Base-by-base conservation (phyloP, 2,888 invertebrate genomes). In the Patella depressa region DNA sequence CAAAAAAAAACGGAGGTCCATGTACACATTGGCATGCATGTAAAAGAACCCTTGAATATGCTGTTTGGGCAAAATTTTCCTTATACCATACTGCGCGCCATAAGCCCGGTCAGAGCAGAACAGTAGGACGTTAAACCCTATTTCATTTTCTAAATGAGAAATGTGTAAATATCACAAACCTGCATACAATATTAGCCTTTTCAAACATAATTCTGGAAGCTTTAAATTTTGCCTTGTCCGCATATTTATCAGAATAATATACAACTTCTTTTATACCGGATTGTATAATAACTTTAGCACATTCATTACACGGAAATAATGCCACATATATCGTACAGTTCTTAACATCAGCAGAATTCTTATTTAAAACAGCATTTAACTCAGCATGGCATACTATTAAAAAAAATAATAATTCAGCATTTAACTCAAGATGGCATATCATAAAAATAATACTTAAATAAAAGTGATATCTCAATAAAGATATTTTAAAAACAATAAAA, bases 261-360 rank as follows among this genome's bases (percentile, higher is more conserved):
- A 91, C 82, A 15, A 91, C 91, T 75, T 95, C 94, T 74, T 92
- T 94, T 55, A 98, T 96, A 0, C 98, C 96, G 1, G 97, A 95
- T 89, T 99, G 99, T 85, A 99, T 97, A 55, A 99, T 97, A 55
- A 98, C 93, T 92, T 99, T 99, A 0, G 98, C 96, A 93, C 99
- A 99, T 91, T 98, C 98, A 89, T 98, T 98, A 91, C 99, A 99
- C 0, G 99, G 99, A 91, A 98, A 99, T 24, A 98, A 92, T 0
- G 95, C 95, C 0, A 97, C 96, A 89, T 97, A 99, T 0, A 99
- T 94, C 0, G 94, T 94, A 88, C 97, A 97, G 82, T 94, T 94
- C 84, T 94, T 94, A 0, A 98, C 93, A 92, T 95, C 94, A 0
- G 94, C 93, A 0, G 94, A 93, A 90, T 97, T 97, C 91, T 95